A percentile compares a stretch with the other conserved stretches of the same genome.
Evolutionary conservation across 1,140 invertebrate species (phyloP).

Genomic region (Centruroides sculpturatus): DNA sequence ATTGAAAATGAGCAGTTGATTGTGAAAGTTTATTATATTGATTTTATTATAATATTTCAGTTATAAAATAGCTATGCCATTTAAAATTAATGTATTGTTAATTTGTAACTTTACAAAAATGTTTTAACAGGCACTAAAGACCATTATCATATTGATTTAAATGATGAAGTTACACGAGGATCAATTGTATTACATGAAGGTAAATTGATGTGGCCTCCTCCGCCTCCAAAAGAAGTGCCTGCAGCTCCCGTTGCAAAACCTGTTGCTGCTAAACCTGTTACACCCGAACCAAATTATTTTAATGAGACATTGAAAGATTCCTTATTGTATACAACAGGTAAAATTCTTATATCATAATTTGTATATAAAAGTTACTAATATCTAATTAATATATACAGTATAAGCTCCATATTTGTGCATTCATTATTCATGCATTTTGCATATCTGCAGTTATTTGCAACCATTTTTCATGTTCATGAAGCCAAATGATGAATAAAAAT

Average conservation of each 20-base stretch:
- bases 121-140: slow-evolving; percentile 42
- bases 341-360: slow-evolving; percentile 10
- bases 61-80: too few relatives aligned
- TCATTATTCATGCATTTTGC: too few relatives aligned
- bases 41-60: too few relatives aligned
- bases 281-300: slow-evolving; percentile 35
- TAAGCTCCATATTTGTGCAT: too few relatives aligned
- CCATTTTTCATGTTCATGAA: too few relatives aligned
- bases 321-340: slow-evolving; percentile 51
- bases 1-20: too few relatives aligned
- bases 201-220: slow-evolving; percentile 63
- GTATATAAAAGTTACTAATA: background rate
- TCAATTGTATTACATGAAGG: slow-evolving; percentile 62
- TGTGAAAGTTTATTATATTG: too few relatives aligned
- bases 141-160: slow-evolving; percentile 60
- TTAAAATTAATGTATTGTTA: too few relatives aligned
- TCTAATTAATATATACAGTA: background rate
- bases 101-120: too few relatives aligned
- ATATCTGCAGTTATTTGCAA: too few relatives aligned
- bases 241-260: slow-evolving; percentile 29
- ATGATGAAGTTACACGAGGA: slow-evolving; percentile 74
- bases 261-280: slow-evolving; percentile 30
- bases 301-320: slow-evolving; percentile 46
- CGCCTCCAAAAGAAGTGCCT: slow-evolving; percentile 37
- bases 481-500: too few relatives aligned